These are phyloP conservation scores for Drosophila pullipes DNA, from an alignment of 2,888 invertebrate species.

Conservation along the genomic window DNA sequence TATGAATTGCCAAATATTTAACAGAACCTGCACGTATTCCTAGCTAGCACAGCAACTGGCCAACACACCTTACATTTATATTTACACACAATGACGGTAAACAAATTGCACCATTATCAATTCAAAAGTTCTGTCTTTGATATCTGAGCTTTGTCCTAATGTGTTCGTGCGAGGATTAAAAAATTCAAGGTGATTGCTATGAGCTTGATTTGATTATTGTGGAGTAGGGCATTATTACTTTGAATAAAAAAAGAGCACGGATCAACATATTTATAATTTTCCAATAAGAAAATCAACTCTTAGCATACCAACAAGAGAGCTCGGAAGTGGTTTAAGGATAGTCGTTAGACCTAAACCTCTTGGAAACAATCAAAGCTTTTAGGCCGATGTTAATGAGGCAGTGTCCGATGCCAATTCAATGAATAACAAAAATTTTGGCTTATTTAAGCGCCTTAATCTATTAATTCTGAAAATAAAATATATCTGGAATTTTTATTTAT, in stretches of 20 bases:
- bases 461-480: neutral
- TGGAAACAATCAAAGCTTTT: neutral
- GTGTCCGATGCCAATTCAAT: neutral
- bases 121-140: neutral
- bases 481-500: neutral
- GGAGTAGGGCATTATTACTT: neutral
- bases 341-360: neutral
- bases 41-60: neutral
- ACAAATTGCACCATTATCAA: neutral
- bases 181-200: neutral
- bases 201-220: neutral
- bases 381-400: neutral
- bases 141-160: neutral
- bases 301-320: neutral
- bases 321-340: neutral
- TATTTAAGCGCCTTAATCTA: too few species aligned
- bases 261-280: neutral
- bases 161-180: neutral
- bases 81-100: neutral
- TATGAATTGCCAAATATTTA: conserved; percentile 54
- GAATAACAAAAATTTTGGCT: neutral
- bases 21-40: conserved; percentile 41
- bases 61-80: neutral
- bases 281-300: neutral
- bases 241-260: neutral